Percentiles rank a stretch among this genome's conserved stretches.
These are phyloP conservation scores for Lasiommata megera DNA, from an alignment of 2,888 invertebrate genomes.

Conservation along the genomic window DNA sequence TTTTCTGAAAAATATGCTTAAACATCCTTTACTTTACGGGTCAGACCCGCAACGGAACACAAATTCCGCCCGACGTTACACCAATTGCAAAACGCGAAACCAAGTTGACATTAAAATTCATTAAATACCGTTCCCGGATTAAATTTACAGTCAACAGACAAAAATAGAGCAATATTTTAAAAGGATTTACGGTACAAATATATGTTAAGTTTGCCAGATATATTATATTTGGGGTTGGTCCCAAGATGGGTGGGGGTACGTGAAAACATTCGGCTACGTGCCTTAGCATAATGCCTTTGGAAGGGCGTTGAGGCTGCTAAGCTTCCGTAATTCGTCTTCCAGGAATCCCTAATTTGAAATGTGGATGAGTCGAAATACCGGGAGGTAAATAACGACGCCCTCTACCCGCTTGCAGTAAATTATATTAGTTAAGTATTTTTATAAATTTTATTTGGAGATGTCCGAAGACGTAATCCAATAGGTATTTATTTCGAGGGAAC, in stretches of 20 bases:
- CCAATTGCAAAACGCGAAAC: conserved; percentile 60
- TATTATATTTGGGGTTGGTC: conserved; percentile 79
- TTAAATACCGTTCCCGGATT: conserved; percentile 71
- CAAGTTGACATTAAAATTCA: conserved; percentile 73
- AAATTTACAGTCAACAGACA: conserved; percentile 74
- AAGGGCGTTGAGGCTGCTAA: conserved; percentile 71
- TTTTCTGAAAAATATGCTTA: conserved; percentile 23
- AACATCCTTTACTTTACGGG: conserved; percentile 30
- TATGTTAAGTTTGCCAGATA: conserved; percentile 81
- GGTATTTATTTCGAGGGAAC: too few relatives aligned
- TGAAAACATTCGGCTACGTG: conserved; percentile 79
- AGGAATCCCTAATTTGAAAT: conserved; percentile 81
- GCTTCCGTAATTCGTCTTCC: conserved; percentile 77
- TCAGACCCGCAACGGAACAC: conserved; percentile 35
- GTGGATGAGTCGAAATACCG: conserved; percentile 69
- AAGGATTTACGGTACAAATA: conserved; percentile 81
- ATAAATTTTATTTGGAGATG: too few relatives aligned
- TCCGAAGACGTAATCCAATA: too few relatives aligned
- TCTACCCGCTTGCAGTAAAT: neutral
- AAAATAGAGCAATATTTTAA: conserved; percentile 80
- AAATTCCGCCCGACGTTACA: conserved; percentile 54
- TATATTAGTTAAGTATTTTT: neutral
- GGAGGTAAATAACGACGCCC: conserved; percentile 41
- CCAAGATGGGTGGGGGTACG: conserved; percentile 73
- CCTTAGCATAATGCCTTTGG: conserved; percentile 74